Conservation (phyloP, 2,888 invertebrate genomes). For the Callinectes sapidus region DNA sequence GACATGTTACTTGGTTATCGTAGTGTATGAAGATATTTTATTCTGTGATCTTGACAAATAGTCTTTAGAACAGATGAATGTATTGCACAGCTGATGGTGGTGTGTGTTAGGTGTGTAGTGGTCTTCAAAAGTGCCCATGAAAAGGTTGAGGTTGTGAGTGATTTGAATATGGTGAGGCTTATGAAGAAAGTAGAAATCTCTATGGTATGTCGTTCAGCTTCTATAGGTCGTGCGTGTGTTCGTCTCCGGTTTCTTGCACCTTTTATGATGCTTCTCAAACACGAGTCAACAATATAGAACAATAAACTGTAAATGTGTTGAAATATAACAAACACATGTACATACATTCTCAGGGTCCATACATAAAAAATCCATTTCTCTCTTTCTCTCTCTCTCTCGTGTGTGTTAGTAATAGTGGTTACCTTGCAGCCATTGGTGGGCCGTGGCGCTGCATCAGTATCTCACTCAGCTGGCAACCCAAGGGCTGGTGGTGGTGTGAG, state of each 20-base stretch:
- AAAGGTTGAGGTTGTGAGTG: background rate
- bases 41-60: too few species aligned
- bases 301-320: background rate
- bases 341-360: background rate
- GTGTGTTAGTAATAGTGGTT: too few species aligned
- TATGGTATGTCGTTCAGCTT: background rate
- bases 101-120: background rate
- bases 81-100: background rate
- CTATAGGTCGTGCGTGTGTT: background rate
- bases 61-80: background rate
- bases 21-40: too few species aligned
- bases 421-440: constrained; percentile 41
- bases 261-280: background rate
- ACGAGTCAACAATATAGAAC: background rate
- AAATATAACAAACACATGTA: background rate
- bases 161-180: background rate
- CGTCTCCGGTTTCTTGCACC: background rate
- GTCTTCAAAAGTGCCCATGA: background rate
- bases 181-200: background rate
- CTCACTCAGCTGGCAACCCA: constrained; percentile 48
- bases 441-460: constrained; percentile 31
- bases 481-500: constrained; percentile 56
- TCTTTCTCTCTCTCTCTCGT: too few species aligned
- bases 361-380: background rate
- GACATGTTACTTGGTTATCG: too few species aligned